phyloP scores from a whole-genome alignment of 35 echinoderm and acorn worm genomes.

The Heliocidaris tuberculata region DNA sequence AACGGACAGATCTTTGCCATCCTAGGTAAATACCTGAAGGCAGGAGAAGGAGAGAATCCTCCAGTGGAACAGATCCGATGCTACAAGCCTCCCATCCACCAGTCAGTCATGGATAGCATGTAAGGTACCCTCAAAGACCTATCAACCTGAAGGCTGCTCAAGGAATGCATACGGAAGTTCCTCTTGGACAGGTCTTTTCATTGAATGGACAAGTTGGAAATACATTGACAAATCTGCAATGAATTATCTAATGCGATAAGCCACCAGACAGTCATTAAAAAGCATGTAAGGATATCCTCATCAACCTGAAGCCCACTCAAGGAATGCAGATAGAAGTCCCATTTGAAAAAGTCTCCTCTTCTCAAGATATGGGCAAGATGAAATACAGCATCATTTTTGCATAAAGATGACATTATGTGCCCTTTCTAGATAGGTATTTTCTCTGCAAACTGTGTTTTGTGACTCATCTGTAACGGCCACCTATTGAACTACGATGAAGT shows the following conservation, averaged over 20 bases:
- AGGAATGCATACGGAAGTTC: background rate
- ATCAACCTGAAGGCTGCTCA: background rate
- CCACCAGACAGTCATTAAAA: constrained; percentile 83
- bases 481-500: background rate
- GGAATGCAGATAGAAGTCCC: background rate
- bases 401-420: no score
- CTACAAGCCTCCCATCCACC: constrained; percentile 95
- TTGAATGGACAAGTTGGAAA: background rate
- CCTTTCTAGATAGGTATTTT: no score
- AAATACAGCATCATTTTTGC: no score
- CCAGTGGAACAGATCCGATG: constrained; percentile 89
- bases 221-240: background rate
- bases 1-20: constrained; percentile 94
- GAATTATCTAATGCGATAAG: constrained; percentile 69
- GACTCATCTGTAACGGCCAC: no score
- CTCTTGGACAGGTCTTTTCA: background rate
- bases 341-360: no score
- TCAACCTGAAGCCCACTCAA: background rate
- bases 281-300: constrained; percentile 26
- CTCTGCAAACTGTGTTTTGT: no score
- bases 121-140: background rate
- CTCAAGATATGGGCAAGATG: no score
- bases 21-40: constrained; percentile 84
- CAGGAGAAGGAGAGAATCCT: constrained; percentile 67
- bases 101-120: constrained; percentile 84